Evolutionary conservation across 1,140 invertebrate genomes (phyloP).

Genomic region (Megalopta genalis): DNA sequence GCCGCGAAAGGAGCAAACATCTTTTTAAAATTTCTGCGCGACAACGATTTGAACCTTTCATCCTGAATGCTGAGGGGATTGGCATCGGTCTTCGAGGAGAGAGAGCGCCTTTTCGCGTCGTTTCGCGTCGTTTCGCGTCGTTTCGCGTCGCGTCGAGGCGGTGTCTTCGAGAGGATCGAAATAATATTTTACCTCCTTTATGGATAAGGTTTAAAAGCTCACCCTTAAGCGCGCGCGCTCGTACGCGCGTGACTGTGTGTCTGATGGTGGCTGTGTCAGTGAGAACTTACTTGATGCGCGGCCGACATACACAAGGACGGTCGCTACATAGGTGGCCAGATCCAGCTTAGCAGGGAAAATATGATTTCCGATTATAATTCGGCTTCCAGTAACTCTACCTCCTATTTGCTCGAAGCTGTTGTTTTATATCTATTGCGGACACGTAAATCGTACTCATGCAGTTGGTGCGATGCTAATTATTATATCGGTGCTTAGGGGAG

Average conservation of each 20-base stretch:
- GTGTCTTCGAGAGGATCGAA: neutral
- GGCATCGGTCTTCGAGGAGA: neutral
- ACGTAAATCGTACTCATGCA: constrained; percentile 65
- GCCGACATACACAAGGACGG: constrained; percentile 68
- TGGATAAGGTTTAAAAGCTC: constrained; percentile 28
- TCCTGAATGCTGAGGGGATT: neutral
- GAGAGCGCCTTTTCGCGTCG: too few relatives aligned
- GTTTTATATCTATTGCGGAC: constrained; percentile 65
- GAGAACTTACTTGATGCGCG: constrained; percentile 70
- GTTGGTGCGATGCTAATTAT: constrained; percentile 59
- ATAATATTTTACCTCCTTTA: constrained; percentile 43
- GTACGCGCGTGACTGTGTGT: constrained; percentile 7
- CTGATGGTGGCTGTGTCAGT: constrained; percentile 37
- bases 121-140: too few relatives aligned
- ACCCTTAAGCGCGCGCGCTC: neutral
- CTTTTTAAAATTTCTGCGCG: neutral
- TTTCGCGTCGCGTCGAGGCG: too few relatives aligned
- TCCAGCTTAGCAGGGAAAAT: constrained; percentile 73
- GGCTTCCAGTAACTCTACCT: constrained; percentile 66
- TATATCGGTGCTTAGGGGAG: constrained; percentile 50
- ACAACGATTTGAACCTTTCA: neutral
- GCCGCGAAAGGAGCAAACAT: neutral
- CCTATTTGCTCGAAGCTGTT: constrained; percentile 64
- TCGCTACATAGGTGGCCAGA: constrained; percentile 69
- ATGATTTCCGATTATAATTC: constrained; percentile 73